Conservation (phyloP, 2,113 vertebrate species). For the Tautogolabrus adspersus region DNA sequence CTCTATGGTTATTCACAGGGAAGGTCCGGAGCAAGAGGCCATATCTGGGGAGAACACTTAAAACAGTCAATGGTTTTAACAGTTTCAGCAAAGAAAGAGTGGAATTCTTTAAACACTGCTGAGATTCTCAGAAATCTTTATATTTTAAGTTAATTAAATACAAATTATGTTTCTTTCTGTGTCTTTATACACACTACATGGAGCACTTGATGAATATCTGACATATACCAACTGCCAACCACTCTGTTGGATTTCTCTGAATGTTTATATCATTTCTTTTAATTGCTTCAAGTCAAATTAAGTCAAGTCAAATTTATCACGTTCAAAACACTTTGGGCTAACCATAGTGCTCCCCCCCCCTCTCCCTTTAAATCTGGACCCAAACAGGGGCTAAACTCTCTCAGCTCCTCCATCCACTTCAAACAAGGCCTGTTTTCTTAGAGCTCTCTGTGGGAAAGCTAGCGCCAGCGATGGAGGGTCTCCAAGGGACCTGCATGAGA, state of each 20-base stretch:
- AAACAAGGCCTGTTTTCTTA: slow-evolving; percentile 83
- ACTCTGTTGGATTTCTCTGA: slow-evolving; percentile 17
- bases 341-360: neutral
- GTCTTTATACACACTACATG: neutral
- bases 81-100: slow-evolving; percentile 19
- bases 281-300: neutral
- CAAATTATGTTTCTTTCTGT: neutral
- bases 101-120: slow-evolving; percentile 25
- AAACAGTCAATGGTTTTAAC: slow-evolving; percentile 32
- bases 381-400: slow-evolving; percentile 69
- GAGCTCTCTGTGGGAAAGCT: slow-evolving; percentile 75
- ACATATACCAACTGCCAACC: slow-evolving; percentile 24
- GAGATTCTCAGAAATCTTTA: slow-evolving; percentile 26
- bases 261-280: slow-evolving; percentile 31
- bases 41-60: slow-evolving; percentile 20
- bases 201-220: neutral
- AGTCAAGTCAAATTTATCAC: neutral
- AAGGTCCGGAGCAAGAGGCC: slow-evolving; percentile 36
- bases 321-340: neutral
- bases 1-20: slow-evolving; percentile 44
- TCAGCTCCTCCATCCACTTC: slow-evolving; percentile 70
- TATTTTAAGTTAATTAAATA: slow-evolving; percentile 1
- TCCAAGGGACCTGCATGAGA: slow-evolving; percentile 72
- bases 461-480: slow-evolving; percentile 66
- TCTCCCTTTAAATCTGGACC: slow-evolving; percentile 42